phyloP scores from a whole-genome alignment of 2,113 vertebrate species.

The Anguilla rostrata region DNA sequence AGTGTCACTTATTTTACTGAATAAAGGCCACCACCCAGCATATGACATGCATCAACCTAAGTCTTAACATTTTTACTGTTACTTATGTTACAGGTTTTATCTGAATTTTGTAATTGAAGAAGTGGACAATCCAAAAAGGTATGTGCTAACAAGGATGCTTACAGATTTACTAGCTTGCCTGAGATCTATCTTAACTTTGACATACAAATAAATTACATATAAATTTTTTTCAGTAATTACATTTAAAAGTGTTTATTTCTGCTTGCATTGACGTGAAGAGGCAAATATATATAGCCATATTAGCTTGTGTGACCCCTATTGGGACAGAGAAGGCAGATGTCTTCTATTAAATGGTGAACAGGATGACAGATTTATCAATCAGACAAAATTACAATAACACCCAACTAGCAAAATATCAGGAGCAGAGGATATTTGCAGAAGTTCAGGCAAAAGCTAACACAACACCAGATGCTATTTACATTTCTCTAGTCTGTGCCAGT shows the following conservation, averaged over 20 bases:
- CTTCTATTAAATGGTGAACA: background rate
- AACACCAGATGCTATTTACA: background rate
- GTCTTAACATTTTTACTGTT: background rate
- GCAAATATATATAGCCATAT: too few species aligned
- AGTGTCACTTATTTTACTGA: too few species aligned
- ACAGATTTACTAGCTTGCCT: background rate
- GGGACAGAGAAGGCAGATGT: too few species aligned
- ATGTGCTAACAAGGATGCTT: constrained; percentile 48
- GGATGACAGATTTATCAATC: background rate
- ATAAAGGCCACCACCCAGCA: background rate
- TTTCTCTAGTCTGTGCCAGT: background rate
- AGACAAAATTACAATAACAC: background rate
- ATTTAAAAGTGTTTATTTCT: too few species aligned
- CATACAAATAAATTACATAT: too few species aligned
- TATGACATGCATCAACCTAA: background rate
- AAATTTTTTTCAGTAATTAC: too few species aligned
- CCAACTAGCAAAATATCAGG: background rate
- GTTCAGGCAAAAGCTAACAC: background rate
- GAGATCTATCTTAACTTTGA: background rate
- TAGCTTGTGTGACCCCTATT: too few species aligned
- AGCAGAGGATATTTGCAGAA: background rate
- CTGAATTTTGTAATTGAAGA: constrained; percentile 97
- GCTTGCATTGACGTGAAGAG: too few species aligned
- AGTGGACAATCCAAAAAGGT: constrained; percentile 91
- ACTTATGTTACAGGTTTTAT: constrained; percentile 82